phyloP scores from a whole-genome alignment of 2,113 vertebrate genomes.

The Nesogale talazaci region DNA sequence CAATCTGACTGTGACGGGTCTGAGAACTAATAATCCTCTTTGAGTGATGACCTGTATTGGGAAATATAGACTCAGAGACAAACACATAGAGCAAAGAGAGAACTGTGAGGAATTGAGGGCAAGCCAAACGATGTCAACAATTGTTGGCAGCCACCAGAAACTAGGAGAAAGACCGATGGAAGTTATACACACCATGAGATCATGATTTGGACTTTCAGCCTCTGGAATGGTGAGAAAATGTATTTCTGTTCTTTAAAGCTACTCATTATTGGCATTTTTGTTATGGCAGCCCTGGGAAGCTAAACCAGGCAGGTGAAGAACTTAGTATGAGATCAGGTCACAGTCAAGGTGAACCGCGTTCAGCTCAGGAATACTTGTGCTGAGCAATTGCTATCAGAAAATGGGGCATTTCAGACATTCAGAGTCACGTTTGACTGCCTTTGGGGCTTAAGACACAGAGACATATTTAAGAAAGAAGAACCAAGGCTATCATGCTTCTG shows the following conservation, averaged over 20 bases:
- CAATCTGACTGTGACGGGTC: not conserved
- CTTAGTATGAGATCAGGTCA: not conserved
- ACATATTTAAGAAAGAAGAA: slow-evolving; percentile 38
- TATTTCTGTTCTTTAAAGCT: not conserved
- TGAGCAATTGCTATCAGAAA: not conserved
- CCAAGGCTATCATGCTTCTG: not conserved
- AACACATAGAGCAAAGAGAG: not conserved
- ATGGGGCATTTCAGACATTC: not conserved
- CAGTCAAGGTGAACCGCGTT: not conserved
- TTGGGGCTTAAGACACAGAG: slow-evolving; percentile 48
- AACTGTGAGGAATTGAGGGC: not conserved
- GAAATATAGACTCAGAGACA: not conserved
- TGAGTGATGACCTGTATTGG: not conserved
- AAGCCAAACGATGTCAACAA: not conserved
- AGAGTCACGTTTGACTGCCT: not conserved
- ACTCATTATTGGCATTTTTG: not conserved
- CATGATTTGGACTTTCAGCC: not conserved
- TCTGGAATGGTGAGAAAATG: not conserved
- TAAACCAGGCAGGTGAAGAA: not conserved
- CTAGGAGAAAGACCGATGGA: not conserved
- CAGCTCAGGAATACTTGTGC: not conserved
- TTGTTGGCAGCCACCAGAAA: not conserved
- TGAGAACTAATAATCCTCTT: not conserved
- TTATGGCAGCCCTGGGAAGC: not conserved
- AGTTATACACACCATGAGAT: not conserved